phyloP scores from a whole-genome alignment of 2,888 invertebrate genomes.

The Sinotaia quadrata region DNA sequence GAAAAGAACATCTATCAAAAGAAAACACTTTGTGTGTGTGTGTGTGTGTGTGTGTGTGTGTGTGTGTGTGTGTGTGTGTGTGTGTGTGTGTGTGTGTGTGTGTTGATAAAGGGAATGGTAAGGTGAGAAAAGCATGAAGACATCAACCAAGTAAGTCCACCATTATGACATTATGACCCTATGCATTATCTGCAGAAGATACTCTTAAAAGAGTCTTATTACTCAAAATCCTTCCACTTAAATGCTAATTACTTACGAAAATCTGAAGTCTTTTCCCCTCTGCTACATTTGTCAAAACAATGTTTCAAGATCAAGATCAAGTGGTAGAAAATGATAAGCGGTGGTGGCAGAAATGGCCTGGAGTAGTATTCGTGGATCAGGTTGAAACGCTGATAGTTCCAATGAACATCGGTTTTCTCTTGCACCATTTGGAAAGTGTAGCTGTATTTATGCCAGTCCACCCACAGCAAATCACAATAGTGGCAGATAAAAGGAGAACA shows the following conservation, averaged over 20 bases:
- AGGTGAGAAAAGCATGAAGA: too few relatives aligned
- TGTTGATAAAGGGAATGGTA: too few relatives aligned
- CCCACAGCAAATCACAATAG: neutral
- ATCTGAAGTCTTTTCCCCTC: slow-evolving; percentile 18
- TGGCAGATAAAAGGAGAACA: neutral
- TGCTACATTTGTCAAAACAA: slow-evolving; percentile 36
- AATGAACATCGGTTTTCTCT: slow-evolving; percentile 67
- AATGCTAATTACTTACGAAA: slow-evolving; percentile 29
- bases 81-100: too few relatives aligned
- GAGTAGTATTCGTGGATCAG: slow-evolving; percentile 68
- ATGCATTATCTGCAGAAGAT: too few relatives aligned
- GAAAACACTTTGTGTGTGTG: too few relatives aligned
- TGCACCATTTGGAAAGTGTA: slow-evolving; percentile 68
- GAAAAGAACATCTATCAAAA: too few relatives aligned
- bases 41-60: too few relatives aligned
- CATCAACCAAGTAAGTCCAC: too few relatives aligned
- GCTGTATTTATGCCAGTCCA: slow-evolving; percentile 44
- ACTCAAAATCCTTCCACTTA: too few relatives aligned
- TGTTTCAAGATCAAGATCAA: slow-evolving; percentile 45
- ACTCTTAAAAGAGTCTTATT: too few relatives aligned
- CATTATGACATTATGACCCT: too few relatives aligned
- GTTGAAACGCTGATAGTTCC: slow-evolving; percentile 69
- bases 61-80: too few relatives aligned
- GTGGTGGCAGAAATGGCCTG: slow-evolving; percentile 68
- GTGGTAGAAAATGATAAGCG: slow-evolving; percentile 66